Percentiles rank a stretch among this genome's conserved stretches.
Conservation (phyloP, 2,888 invertebrate genomes). For the Agrochola lota region DNA sequence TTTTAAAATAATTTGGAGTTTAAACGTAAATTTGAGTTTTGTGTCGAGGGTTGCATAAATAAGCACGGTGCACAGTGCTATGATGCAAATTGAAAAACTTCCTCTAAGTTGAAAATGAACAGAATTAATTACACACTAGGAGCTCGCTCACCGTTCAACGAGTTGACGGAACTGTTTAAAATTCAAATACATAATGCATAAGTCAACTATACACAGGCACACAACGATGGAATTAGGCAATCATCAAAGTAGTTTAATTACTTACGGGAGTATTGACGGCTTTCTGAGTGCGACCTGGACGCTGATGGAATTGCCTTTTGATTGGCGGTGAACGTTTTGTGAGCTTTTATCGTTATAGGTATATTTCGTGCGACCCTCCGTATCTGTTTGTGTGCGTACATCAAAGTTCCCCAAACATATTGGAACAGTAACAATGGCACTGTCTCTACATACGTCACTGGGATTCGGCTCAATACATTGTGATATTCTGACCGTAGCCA, state of each 20-base stretch:
- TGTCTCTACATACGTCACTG: constrained; percentile 46
- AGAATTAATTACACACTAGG: constrained; percentile 76
- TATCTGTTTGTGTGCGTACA: constrained; percentile 18
- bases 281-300: constrained; percentile 44
- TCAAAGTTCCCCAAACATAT: constrained; percentile 51
- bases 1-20: constrained; percentile 59
- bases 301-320: constrained; percentile 63
- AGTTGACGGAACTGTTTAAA: constrained; percentile 64
- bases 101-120: constrained; percentile 70
- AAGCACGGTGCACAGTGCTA: constrained; percentile 67
- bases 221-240: constrained; percentile 58
- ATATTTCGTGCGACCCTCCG: constrained; percentile 13
- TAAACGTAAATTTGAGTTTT: constrained; percentile 62
- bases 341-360: constrained; percentile 16
- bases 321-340: constrained; percentile 52
- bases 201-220: constrained; percentile 43
- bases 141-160: constrained; percentile 59
- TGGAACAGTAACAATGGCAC: constrained; percentile 47
- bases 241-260: constrained; percentile 69
- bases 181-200: constrained; percentile 65
- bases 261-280: constrained; percentile 60
- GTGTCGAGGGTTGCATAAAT: constrained; percentile 66
- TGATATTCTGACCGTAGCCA: constrained; percentile 51
- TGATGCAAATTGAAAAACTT: constrained; percentile 84
- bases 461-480: constrained; percentile 52